phyloP scores from a whole-genome alignment of 1,140 invertebrate genomes.

The Akabosia matsudoensis region DNA sequence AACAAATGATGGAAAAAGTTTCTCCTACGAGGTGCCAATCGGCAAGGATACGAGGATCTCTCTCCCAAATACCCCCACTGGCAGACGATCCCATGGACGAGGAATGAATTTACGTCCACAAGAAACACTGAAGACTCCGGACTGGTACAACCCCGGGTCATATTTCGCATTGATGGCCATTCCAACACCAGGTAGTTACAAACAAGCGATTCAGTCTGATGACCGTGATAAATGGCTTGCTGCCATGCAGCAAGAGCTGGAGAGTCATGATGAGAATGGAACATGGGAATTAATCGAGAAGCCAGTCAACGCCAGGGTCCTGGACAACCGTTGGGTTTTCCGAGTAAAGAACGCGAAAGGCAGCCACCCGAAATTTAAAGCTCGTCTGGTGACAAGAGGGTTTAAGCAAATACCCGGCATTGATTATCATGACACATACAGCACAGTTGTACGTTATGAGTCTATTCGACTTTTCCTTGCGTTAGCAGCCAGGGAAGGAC shows the following conservation, averaged over 20 bases:
- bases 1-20: too few species aligned
- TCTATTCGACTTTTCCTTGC: slow-evolving; percentile 48
- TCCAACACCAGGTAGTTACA: not conserved
- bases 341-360: slow-evolving; percentile 23
- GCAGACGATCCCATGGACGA: too few species aligned
- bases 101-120: too few species aligned
- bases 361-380: slow-evolving; percentile 50
- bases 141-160: too few species aligned
- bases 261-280: not conserved
- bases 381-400: slow-evolving; percentile 52
- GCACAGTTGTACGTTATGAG: slow-evolving; percentile 48
- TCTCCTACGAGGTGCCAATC: too few species aligned
- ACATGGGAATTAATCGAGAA: slow-evolving; percentile 31
- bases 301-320: slow-evolving; percentile 32
- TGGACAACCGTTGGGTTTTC: slow-evolving; percentile 44
- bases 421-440: slow-evolving; percentile 50
- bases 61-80: too few species aligned
- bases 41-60: too few species aligned
- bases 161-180: too few species aligned
- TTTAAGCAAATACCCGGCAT: slow-evolving; percentile 48
- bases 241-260: not conserved
- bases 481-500: slow-evolving; percentile 39
- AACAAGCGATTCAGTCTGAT: not conserved
- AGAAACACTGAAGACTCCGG: too few species aligned
- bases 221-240: not conserved